These are phyloP conservation scores for Mixornis gularis DNA, from an alignment of 2,113 vertebrate species.

Conservation along the genomic window DNA sequence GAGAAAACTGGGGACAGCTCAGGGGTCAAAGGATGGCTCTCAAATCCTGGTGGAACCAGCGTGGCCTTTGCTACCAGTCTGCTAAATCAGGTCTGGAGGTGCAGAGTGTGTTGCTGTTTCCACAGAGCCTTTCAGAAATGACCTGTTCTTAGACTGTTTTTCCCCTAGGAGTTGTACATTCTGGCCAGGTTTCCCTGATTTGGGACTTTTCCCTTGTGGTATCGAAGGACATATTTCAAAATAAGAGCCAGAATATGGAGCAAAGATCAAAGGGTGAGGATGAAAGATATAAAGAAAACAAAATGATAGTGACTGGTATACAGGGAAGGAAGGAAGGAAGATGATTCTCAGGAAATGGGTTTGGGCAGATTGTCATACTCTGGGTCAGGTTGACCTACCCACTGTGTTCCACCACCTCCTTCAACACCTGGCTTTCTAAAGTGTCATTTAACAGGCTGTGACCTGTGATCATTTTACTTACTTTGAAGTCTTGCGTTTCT, in stretches of 20 bases:
- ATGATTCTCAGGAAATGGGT: neutral
- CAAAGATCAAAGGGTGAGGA: neutral
- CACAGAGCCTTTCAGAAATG: neutral
- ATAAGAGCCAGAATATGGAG: neutral
- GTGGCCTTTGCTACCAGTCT: neutral
- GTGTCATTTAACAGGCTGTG: neutral
- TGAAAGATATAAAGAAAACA: neutral
- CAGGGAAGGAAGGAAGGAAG: neutral
- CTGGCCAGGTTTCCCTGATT: neutral
- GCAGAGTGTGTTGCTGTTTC: neutral
- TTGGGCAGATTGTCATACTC: neutral
- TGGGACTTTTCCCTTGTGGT: neutral
- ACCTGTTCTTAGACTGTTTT: neutral
- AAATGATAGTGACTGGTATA: accelerated
- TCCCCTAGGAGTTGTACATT: accelerated
- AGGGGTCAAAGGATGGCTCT: neutral
- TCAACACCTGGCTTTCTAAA: neutral
- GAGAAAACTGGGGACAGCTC: neutral
- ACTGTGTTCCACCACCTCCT: neutral
- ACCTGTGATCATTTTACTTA: neutral
- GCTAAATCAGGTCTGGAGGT: neutral
- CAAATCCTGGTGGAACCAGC: neutral
- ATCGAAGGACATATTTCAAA: neutral
- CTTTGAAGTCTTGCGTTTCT: neutral
- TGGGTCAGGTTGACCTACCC: neutral